A percentile compares a stretch with the other conserved stretches of the same genome.
Conservation (phyloP, 2,113 vertebrate species). For the Pygoscelis antarcticus region DNA sequence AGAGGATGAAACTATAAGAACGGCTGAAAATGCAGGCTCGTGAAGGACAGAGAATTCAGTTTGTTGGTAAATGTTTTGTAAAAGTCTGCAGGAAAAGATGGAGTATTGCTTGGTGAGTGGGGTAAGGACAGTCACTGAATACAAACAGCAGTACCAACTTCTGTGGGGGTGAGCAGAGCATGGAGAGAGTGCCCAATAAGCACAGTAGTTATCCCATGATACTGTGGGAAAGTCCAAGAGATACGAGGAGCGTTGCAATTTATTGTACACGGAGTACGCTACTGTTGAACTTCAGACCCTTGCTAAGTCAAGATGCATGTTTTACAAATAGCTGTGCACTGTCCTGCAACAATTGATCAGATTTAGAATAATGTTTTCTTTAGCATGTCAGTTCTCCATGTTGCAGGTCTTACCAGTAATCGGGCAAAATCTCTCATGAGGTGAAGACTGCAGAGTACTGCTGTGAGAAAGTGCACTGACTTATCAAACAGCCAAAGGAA, state of each 20-base stretch:
- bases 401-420: not conserved
- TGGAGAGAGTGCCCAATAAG: not conserved
- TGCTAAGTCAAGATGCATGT: not conserved
- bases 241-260: accelerated
- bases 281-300: not conserved
- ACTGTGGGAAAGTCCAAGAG: not conserved
- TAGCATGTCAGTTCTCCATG: not conserved
- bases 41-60: not conserved
- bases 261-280: not conserved
- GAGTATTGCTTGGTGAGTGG: not conserved
- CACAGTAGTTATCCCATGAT: not conserved
- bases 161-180: not conserved
- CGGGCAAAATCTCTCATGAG: not conserved
- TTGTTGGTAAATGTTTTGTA: not conserved
- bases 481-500: not conserved
- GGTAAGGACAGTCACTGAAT: not conserved
- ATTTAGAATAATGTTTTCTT: not conserved
- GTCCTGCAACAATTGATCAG: accelerated
- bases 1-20: not conserved
- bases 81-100: not conserved
- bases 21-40: not conserved
- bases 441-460: not conserved
- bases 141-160: not conserved
- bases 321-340: not conserved
- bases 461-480: not conserved